Conservation (phyloP, 2,113 vertebrate genomes). For the Butorides virescens region DNA sequence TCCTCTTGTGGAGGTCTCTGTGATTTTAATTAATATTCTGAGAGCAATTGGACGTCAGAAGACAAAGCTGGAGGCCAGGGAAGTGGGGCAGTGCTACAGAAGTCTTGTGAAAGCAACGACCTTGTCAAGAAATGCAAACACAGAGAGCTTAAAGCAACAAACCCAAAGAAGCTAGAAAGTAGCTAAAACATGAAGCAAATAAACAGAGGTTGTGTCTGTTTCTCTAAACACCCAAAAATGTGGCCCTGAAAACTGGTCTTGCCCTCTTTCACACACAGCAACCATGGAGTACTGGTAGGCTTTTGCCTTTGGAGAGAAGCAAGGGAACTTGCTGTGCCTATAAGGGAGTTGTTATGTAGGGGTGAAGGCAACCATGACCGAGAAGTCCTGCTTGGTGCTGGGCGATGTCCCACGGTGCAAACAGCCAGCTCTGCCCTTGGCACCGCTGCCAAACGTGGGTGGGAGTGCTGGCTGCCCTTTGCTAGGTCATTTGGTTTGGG, state of each 20-base stretch:
- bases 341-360: background rate
- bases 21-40: conserved; percentile 33
- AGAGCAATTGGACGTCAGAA: background rate
- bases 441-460: background rate
- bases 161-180: background rate
- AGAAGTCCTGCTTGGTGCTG: background rate
- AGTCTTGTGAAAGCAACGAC: conserved; percentile 61
- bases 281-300: background rate
- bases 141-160: conserved; percentile 34
- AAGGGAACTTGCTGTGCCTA: background rate
- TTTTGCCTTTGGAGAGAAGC: background rate
- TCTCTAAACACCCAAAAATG: background rate
- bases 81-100: background rate
- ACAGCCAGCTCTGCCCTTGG: background rate
- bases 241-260: background rate
- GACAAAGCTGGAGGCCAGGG: conserved; percentile 7
- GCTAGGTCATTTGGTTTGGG: fast-evolving
- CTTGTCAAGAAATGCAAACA: conserved; percentile 35
- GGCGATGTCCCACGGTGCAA: background rate
- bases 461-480: background rate
- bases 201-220: background rate
- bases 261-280: background rate
- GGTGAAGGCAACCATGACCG: background rate
- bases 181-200: background rate
- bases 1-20: background rate